Evolutionary conservation across 2,888 invertebrate species (phyloP), one percentile per base, ranked within the genome.

Genomic region (Chrysomela aeneicollis): DNA sequence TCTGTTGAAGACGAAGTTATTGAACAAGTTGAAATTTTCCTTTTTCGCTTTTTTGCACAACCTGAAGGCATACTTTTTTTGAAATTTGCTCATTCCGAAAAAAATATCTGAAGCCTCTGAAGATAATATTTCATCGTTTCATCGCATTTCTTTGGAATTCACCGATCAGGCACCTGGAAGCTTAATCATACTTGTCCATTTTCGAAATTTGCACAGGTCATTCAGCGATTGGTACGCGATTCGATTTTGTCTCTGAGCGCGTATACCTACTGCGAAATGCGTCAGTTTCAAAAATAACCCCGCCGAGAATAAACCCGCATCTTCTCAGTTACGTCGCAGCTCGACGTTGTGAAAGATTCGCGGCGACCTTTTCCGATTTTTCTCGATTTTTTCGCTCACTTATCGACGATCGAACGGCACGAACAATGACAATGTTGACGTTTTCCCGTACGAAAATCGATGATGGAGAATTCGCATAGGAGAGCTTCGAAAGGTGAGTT

Each of bases 201-300:
- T n/a, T n/a, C n/a, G n/a, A n/a, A n/a, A 26, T 26, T 26, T 26
- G 4, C 6, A 3, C 26, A 26, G 4, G 6, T 26, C 26, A 6
- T 26, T 26, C 26, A 6, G 6, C 26, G 26, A 26, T 26, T 6
- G 26, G n/a, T n/a, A n/a, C n/a, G n/a, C n/a, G n/a, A n/a, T n/a
- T n/a, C n/a, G n/a, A n/a, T 42, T 6, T 42, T 2, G 42, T 42
- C 42, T 42, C 42, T 6, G 32, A 9, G 9, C 32, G 32, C 32
- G 10, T n/a, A n/a, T n/a, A n/a, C n/a, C n/a, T n/a, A n/a, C n/a
- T n/a, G 42, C 42, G 6, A 42, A 42, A 42, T 42, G 42, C 42
- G 42, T 42, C 42, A 42, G 15, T 42, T 42, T 42, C 42, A 42
- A 42, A 42, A 42, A 42, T 42, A 42, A 42, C 8, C 42, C 42